phyloP scores from a whole-genome alignment of 2,113 vertebrate genomes.

The Potamarius usumacintae region DNA sequence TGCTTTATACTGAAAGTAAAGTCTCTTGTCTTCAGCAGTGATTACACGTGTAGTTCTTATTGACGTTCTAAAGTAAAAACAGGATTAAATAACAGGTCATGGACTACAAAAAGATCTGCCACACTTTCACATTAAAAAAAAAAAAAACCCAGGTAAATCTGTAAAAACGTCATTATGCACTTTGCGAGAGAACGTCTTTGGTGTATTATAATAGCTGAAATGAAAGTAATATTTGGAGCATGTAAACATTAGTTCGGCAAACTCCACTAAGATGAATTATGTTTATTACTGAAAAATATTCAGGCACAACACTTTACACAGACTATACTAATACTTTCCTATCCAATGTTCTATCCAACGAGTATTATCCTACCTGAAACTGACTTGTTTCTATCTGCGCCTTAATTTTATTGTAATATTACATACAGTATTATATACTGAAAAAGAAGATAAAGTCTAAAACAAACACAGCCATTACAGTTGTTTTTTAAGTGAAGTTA shows the following conservation, averaged over 20 bases:
- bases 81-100: not conserved
- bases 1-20: not conserved
- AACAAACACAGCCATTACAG: not conserved
- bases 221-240: not conserved
- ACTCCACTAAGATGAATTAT: not conserved
- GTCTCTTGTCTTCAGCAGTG: not conserved
- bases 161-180: constrained; percentile 11
- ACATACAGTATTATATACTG: not conserved
- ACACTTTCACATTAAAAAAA: not conserved
- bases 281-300: not conserved
- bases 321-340: not conserved
- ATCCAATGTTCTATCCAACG: not conserved
- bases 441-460: not conserved
- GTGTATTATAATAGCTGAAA: not conserved
- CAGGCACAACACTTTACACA: not conserved
- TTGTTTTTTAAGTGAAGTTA: not conserved
- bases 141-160: constrained; percentile 15
- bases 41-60: not conserved
- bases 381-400: too few relatives aligned
- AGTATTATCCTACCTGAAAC: not conserved
- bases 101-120: constrained; percentile 7
- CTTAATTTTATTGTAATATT: not conserved
- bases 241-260: not conserved
- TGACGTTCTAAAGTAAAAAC: not conserved
- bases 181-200: not conserved